Conservation (phyloP, 2,113 vertebrate genomes). For the Coregonus clupeaformis region DNA sequence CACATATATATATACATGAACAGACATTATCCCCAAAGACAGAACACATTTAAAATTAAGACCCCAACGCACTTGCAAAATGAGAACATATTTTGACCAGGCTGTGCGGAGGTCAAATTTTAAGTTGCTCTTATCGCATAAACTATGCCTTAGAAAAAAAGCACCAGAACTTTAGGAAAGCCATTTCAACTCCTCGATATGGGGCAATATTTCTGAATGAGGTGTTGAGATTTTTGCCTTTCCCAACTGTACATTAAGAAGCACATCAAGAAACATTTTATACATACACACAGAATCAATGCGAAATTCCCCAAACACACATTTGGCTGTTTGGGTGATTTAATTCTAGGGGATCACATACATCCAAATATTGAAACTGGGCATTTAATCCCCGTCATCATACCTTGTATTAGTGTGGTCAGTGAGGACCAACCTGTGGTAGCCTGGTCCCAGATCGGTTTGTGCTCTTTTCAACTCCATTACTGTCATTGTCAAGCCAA, state of each 20-base stretch:
- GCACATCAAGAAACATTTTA: background rate
- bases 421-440: too few relatives aligned
- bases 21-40: conserved; percentile 48
- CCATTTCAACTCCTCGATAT: background rate
- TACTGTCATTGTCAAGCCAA: too few relatives aligned
- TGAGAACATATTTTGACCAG: conserved; percentile 26
- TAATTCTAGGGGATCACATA: too few relatives aligned
- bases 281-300: background rate
- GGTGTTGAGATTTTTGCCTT: background rate
- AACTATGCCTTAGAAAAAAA: conserved; percentile 1
- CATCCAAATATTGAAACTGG: too few relatives aligned
- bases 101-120: conserved; percentile 28
- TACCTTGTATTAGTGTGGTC: too few relatives aligned
- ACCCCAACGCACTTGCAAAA: conserved; percentile 36
- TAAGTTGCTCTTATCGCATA: background rate
- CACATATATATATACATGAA: conserved; percentile 36
- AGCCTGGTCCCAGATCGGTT: too few relatives aligned
- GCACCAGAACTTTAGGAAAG: background rate
- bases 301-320: background rate
- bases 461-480: too few relatives aligned
- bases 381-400: too few relatives aligned
- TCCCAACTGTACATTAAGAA: background rate
- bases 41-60: conserved; percentile 37
- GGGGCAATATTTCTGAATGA: background rate
- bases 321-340: background rate